Evolutionary conservation across 2,888 invertebrate species (phyloP).

Genomic region (Tiliacea citrago): DNA sequence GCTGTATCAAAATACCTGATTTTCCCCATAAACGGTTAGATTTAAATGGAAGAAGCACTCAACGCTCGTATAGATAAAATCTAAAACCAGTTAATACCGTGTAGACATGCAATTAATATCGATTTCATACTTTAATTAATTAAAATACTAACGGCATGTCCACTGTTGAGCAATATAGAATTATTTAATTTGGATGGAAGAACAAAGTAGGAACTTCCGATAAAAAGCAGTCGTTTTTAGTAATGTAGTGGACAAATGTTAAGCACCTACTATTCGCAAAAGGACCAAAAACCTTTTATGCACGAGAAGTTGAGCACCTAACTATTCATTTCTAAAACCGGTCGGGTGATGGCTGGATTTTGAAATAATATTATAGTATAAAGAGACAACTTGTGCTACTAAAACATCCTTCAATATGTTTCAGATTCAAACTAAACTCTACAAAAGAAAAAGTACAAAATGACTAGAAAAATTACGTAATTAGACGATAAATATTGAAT

Average conservation of each 20-base stretch:
- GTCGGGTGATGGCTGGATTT: not conserved
- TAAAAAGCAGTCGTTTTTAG: not conserved
- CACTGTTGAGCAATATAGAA: too few species aligned
- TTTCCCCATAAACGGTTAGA: not conserved
- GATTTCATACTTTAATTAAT: not conserved
- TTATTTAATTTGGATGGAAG: not conserved
- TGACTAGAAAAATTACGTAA: not conserved
- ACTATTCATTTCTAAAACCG: not conserved
- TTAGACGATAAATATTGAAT: not conserved
- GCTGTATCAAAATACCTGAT: not conserved
- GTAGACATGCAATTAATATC: not conserved
- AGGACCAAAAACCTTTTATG: not conserved
- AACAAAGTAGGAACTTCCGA: not conserved
- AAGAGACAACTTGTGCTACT: not conserved
- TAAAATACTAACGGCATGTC: not conserved
- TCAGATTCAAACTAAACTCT: conserved; percentile 21
- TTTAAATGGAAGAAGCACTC: not conserved
- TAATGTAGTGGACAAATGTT: too few species aligned
- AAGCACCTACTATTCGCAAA: too few species aligned
- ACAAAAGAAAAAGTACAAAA: conserved; percentile 18
- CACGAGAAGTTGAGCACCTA: not conserved
- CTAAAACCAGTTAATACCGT: not conserved
- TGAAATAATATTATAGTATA: not conserved
- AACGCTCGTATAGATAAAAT: not conserved
- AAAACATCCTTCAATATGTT: conserved; percentile 1